Base-by-base conservation (phyloP, 1,140 invertebrate species). In the honey bee (Apis mellifera) region DNA sequence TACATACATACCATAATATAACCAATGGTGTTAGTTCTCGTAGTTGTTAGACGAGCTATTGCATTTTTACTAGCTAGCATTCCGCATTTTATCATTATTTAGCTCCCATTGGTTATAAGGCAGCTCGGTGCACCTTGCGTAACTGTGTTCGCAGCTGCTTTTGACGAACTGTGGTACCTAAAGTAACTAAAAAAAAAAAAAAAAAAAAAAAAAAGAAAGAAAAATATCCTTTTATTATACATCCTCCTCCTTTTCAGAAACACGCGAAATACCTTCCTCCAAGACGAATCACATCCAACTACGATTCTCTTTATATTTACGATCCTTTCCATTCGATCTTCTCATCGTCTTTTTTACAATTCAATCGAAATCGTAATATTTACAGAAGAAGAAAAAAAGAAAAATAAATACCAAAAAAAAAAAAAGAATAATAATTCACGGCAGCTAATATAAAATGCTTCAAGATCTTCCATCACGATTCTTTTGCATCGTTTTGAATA, bases 21-120 rank as follows among this genome's bases (percentile, higher is more conserved):
- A 93, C 88, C 90, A 90, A 89, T 92, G 90, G 92, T 90, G 89
- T 91, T 92, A 89, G 90, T 92, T 90, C 90, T 92, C 87, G 92
- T 93, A 93, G 92, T 92, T 93, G 89, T 93, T 93, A 92, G 92
- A 92, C 90, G 86, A 93, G 92, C 92, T 93, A 92, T 92, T 93
- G 93, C 92, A 93, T 93, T 93, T 93, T 93, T 94, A 90, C 89
- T 93, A 94, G 91, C 91, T 93, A 93, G 93, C 90, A 92, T 92
- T 93, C 89, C 90, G 92, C 92, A 93, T 93, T 92, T 93, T 92
- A 91, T 92, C 90, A 89, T 92, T 91, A 90, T 91, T 91, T 92
- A 90, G 89, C 84, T 91, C 90, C 90, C 90, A 93, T 93, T 93
- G 90, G 90, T 92, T 92, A 90, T 91, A 89, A 87, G 85, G 78